A percentile compares a stretch with the other conserved stretches of the same genome.
Conservation (phyloP, 2,113 vertebrate genomes). For the Phalacrocorax aristotelis region DNA sequence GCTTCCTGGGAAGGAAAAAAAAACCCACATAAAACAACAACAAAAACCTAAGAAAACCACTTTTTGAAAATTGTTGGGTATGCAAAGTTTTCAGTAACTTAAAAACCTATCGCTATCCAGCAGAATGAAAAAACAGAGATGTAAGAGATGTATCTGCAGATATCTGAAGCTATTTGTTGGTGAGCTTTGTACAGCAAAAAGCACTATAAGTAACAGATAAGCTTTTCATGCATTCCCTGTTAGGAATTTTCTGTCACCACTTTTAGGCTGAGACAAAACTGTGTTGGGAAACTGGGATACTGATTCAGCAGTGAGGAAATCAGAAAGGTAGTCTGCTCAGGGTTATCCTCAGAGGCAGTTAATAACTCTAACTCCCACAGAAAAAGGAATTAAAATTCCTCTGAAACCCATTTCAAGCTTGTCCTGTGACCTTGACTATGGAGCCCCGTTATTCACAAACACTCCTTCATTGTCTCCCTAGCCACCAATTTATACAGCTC, state of each 20-base stretch:
- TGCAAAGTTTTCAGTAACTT: not conserved
- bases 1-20: not conserved
- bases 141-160: not conserved
- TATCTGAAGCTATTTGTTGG: not conserved
- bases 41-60: not conserved
- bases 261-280: not conserved
- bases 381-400: not conserved
- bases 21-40: no score
- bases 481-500: not conserved
- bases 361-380: not conserved
- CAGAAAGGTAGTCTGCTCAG: not conserved
- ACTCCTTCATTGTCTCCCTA: not conserved
- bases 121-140: not conserved
- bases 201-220: accelerated
- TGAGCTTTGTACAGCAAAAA: not conserved
- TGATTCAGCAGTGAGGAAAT: not conserved
- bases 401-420: not conserved
- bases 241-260: not conserved
- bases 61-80: not conserved
- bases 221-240: not conserved
- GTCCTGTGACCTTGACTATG: not conserved
- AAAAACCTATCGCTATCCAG: not conserved
- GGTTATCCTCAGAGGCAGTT: not conserved
- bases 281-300: not conserved
- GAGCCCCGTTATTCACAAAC: not conserved